A percentile compares a stretch with the other conserved stretches of the same genome.
phyloP scores from a whole-genome alignment of 92 coral and sea anemone species.

The Palythoa caribaeorum region DNA sequence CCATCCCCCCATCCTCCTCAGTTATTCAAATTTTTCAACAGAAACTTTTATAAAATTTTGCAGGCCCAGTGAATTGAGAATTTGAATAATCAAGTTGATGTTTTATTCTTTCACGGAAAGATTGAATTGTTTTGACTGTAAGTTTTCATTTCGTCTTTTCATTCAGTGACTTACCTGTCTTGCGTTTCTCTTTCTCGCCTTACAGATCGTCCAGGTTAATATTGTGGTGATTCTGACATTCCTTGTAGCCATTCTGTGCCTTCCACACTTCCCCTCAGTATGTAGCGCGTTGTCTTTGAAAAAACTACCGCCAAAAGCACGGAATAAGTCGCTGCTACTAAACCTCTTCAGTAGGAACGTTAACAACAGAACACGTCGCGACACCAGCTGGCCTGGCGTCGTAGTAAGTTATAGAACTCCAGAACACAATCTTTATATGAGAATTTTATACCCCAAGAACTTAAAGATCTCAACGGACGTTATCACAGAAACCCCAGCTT shows the following conservation, averaged over 20 bases:
- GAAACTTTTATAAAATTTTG: too few relatives aligned
- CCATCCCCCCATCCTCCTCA: too few relatives aligned
- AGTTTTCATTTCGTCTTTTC: too few relatives aligned
- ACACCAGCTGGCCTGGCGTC: constrained; percentile 41
- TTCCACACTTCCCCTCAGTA: neutral
- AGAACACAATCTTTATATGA: constrained; percentile 53
- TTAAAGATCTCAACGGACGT: neutral
- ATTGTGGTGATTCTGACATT: neutral
- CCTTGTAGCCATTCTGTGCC: neutral
- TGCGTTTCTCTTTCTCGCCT: neutral
- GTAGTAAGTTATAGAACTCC: constrained; percentile 25
- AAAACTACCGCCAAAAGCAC: neutral
- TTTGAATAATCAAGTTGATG: too few relatives aligned
- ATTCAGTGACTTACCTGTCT: neutral
- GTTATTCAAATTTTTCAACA: too few relatives aligned
- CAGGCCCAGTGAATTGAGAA: too few relatives aligned
- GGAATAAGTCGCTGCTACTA: neutral
- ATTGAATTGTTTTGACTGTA: too few relatives aligned
- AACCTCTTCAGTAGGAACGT: neutral
- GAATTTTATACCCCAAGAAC: constrained; percentile 29
- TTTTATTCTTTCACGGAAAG: too few relatives aligned
- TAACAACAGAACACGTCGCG: constrained; percentile 31
- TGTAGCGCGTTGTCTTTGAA: neutral
- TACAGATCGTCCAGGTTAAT: constrained; percentile 6
- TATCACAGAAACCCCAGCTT: constrained; percentile 41